Evolutionary conservation across 2,888 invertebrate species (phyloP).

Genomic region (Cerastis leucographa): DNA sequence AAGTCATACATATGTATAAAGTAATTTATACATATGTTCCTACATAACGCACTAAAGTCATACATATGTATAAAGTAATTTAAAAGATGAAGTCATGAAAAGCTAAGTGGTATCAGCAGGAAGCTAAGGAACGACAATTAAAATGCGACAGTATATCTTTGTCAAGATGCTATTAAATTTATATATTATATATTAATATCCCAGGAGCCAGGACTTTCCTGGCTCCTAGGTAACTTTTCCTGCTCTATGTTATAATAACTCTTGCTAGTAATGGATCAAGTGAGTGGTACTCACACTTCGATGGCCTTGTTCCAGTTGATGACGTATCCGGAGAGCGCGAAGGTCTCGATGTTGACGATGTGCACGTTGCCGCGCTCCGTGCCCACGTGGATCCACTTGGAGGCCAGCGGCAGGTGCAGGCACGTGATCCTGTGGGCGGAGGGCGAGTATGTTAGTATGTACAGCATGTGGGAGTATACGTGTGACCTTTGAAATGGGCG

Average conservation of each 20-base stretch:
- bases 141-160: not conserved
- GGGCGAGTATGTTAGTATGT: not conserved
- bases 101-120: not conserved
- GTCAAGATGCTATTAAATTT: not conserved
- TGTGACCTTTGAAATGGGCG: not conserved
- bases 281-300: conserved; percentile 96
- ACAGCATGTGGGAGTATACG: not conserved
- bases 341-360: conserved; percentile 98
- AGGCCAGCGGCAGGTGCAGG: conserved; percentile 98
- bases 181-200: no score
- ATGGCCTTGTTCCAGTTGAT: conserved; percentile 99
- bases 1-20: not conserved
- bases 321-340: conserved; percentile 98
- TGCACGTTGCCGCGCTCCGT: conserved; percentile 99
- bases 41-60: not conserved
- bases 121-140: not conserved
- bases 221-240: not conserved
- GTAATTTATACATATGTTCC: not conserved
- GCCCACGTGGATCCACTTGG: conserved; percentile 99
- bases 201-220: no score
- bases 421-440: conserved; percentile 95
- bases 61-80: not conserved
- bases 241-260: not conserved
- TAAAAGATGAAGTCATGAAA: not conserved
- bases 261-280: not conserved